Base-by-base conservation (phyloP, 2,888 invertebrate genomes). In the Lasioglossum villosulum region DNA sequence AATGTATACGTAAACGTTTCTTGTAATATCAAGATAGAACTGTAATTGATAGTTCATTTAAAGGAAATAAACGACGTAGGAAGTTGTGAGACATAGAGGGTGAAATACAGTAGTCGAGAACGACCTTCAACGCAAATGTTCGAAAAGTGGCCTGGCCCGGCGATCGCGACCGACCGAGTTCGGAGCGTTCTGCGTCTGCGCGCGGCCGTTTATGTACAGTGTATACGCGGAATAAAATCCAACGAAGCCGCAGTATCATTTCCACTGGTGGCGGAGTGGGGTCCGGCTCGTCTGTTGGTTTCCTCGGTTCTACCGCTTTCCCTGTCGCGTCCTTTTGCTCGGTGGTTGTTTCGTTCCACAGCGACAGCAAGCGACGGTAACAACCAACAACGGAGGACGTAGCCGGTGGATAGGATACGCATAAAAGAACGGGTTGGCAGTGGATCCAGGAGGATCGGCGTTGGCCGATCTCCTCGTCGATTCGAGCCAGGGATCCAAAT, bases 201-300 rank as follows among this genome's bases (percentile, higher is more conserved):
- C 92, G 84, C 68, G 79, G 37, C 70, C 79, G 80, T 66, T 80
- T 77, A 78, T 71, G 59, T 78, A 75, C 84, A 76, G 75, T 63
- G 63, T 82, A 79, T 73, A 66, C 81, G 78, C 78, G 39, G 82
- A 82, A 82, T 86, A 86, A 85, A 88, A 80, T 78, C 80, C 79
- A 72, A 72, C 84, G 89, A 89, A 92, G 90, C 93, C 92, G 93
- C 94, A 94, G 94, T 94, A 92, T 91, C 92, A 92, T 91, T 92
- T 91, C 86, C 87, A 92, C 92, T 86, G 79, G 85, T 80, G 80
- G 45, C 79, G 78, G 77, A 87, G 82, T 77, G 84, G 87, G 85
- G 80, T 80, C 72, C 39, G 74, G 42, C 76, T 80, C 78, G 77
- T 80, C 30, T 59, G 39, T 56, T 76, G 59, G 39, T 37, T 66